Evolutionary conservation across 2,888 invertebrate genomes (phyloP), one percentile per base, ranked within the genome.

Genomic region (Anoplius nigerrimus): DNA sequence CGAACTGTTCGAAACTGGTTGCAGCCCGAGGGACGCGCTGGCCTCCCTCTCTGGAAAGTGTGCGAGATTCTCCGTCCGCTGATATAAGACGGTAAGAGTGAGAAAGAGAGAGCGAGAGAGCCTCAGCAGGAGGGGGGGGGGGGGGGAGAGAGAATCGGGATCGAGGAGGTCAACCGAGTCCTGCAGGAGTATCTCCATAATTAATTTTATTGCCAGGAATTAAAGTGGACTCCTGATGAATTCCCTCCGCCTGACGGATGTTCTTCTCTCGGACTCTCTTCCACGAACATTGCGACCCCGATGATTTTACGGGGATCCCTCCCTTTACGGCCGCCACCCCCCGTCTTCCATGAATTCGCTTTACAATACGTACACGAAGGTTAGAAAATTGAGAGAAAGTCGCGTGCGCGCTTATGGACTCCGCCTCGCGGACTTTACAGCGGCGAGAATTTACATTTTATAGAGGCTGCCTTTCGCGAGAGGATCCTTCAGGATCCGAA

Each of bases 1-100:
- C 84, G 84, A 86, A 86, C 84, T 82, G 82, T 86, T 86, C 83
- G 82, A 84, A 85, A 85, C 84, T 84, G 84, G 83, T 84, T 81
- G 81, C 81, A 76, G 72, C 79, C 73, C 74, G 72, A 73, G 80
- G 81, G 75, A 72, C 66, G 57, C 21, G 48, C 43, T n/a, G 42
- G 62, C 58, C 48, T 48, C 43, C 60, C 70, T 62, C 71, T 71
- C 43, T 16, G n/a, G 48, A 48, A 48, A 48, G 48, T 48, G 48
- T 48, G 48, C 48, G 48, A 48, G 48, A 48, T 8, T 34, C 48
- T 48, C 48, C 48, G 48, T 48, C 11, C 48, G 48, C n/a, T 16
- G 48, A 48, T 48, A 8, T 16, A 18, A 62, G 53, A 56, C 24
- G 62, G 52, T 53, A 43, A 55, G 43, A 46, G 13, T 13, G 21